Evolutionary conservation across 2,113 vertebrate genomes (phyloP).

Genomic region (Lichenostomus cassidix): DNA sequence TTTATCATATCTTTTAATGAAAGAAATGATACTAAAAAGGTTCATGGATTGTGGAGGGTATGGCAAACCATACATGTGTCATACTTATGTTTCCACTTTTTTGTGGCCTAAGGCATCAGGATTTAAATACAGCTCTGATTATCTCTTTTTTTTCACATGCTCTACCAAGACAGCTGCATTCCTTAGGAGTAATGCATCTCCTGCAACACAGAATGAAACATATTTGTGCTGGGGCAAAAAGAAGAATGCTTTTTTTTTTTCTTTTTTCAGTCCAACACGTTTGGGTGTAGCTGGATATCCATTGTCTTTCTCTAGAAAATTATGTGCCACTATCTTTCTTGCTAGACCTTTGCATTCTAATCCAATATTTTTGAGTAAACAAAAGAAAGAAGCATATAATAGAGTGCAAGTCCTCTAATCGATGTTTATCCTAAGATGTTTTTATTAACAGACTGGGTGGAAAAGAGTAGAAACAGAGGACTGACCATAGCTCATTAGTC

Average conservation of each 20-base stretch:
- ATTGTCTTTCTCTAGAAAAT: background rate
- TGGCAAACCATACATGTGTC: background rate
- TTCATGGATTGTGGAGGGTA: background rate
- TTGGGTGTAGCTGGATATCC: background rate
- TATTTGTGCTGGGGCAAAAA: background rate
- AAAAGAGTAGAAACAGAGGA: background rate
- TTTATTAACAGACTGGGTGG: background rate
- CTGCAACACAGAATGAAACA: background rate
- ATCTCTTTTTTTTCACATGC: background rate
- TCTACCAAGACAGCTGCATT: background rate
- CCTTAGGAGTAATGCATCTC: background rate
- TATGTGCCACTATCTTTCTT: background rate
- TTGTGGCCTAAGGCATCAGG: background rate
- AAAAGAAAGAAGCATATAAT: accelerated
- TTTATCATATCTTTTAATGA: background rate
- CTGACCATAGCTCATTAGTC: background rate
- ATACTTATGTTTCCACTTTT: background rate
- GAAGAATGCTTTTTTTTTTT: background rate
- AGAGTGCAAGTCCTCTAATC: background rate
- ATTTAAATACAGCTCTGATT: background rate
- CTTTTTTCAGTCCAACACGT: background rate
- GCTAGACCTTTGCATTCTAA: background rate
- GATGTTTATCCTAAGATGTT: background rate
- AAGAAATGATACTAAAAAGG: background rate
- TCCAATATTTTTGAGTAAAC: background rate